phyloP scores from a whole-genome alignment of 2,888 invertebrate genomes.

The Alloplasta piceator region DNA sequence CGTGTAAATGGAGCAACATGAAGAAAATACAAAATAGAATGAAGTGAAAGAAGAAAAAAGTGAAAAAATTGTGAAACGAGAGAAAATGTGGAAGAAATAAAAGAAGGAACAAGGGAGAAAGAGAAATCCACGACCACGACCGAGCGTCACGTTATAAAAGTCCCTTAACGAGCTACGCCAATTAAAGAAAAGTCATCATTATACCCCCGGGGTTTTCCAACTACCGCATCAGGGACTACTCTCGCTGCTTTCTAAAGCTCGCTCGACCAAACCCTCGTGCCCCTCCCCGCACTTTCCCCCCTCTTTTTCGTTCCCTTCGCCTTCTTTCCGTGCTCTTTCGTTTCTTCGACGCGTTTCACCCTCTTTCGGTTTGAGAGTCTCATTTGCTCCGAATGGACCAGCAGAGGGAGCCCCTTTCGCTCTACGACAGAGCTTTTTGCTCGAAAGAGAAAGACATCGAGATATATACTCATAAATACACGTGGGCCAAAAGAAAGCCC shows the following conservation, averaged over 20 bases:
- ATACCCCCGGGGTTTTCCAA: conserved; percentile 55
- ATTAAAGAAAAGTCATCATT: conserved; percentile 66
- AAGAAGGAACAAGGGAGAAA: conserved; percentile 21
- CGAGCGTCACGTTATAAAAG: conserved; percentile 58
- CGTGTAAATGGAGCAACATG: conserved; percentile 11
- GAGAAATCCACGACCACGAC: conserved; percentile 56
- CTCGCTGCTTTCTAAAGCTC: conserved; percentile 57
- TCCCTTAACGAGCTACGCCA: conserved; percentile 63
- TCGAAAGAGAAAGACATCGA: conserved; percentile 25
- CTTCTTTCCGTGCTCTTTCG: not conserved
- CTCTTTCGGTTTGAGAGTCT: conserved; percentile 45
- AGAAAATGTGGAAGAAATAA: not conserved
- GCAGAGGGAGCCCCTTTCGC: conserved; percentile 20
- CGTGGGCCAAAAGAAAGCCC: conserved; percentile 51
- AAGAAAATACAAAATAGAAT: conserved; percentile 26
- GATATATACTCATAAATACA: conserved; percentile 18
- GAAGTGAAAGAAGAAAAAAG: conserved; percentile 10
- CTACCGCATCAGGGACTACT: conserved; percentile 51
- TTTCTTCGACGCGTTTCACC: conserved; percentile 26
- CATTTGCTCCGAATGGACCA: conserved; percentile 58
- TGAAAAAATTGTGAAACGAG: not conserved
- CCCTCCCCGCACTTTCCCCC: conserved; percentile 22
- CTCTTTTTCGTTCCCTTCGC: conserved; percentile 9
- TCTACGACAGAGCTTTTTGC: too few species aligned
- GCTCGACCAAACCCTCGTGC: conserved; percentile 47